Evolutionary conservation across 2,797 vertebrate species (phyloP).

Genomic region (Aselliscus stoliczkanus): DNA sequence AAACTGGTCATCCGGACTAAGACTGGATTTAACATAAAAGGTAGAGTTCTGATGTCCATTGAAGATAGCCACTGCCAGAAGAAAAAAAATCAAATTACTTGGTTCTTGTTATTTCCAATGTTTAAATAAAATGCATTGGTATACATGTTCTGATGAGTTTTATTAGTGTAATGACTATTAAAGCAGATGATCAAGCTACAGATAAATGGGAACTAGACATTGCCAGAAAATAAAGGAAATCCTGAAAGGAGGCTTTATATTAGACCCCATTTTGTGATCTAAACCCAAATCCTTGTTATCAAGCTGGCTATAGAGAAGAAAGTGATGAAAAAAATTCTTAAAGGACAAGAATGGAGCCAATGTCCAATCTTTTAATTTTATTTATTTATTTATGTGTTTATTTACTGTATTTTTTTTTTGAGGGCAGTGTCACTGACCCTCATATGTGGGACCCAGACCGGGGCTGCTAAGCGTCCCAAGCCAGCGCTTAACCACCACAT

Average conservation of each 20-base stretch:
- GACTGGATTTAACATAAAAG: conserved; percentile 94
- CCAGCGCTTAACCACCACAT: too few species aligned
- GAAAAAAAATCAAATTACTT: background rate
- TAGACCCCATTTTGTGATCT: background rate
- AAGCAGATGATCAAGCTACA: background rate
- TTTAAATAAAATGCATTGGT: background rate
- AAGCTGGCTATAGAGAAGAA: background rate
- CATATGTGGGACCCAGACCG: too few species aligned
- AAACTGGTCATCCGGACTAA: conserved; percentile 96
- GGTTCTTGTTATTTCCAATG: background rate
- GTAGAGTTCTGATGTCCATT: conserved; percentile 94
- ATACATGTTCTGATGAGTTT: background rate
- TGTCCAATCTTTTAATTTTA: background rate
- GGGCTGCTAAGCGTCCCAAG: too few species aligned
- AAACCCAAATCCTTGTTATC: background rate
- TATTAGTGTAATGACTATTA: background rate
- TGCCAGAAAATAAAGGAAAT: background rate
- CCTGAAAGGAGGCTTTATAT: background rate
- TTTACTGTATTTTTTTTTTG: too few species aligned
- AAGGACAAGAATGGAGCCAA: background rate
- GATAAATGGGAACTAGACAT: background rate
- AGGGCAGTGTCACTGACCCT: too few species aligned
- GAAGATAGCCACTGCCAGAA: conserved; percentile 88
- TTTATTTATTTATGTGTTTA: too few species aligned
- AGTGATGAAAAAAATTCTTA: background rate